These are phyloP conservation scores for Temnothorax unifasciatus DNA, from an alignment of 2,888 invertebrate species.

Conservation along the genomic window DNA sequence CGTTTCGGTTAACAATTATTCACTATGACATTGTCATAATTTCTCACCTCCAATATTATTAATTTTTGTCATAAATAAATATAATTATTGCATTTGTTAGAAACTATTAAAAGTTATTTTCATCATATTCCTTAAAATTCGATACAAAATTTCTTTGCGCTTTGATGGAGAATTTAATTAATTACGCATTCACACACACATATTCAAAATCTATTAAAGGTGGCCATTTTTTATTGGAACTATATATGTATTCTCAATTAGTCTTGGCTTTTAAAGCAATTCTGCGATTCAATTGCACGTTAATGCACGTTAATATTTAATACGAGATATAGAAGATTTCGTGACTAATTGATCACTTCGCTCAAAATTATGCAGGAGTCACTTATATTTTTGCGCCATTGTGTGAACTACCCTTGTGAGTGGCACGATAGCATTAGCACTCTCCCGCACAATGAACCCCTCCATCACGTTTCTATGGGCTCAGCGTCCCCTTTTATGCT, in stretches of 20 bases:
- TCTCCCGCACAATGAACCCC: slow-evolving; percentile 52
- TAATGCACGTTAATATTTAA: background rate
- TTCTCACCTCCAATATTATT: background rate
- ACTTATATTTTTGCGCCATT: slow-evolving; percentile 61
- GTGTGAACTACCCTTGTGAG: slow-evolving; percentile 50
- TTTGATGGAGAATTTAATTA: background rate
- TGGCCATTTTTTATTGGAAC: background rate
- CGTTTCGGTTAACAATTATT: slow-evolving; percentile 38
- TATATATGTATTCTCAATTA: background rate
- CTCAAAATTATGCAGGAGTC: slow-evolving; percentile 34
- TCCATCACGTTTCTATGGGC: slow-evolving; percentile 69
- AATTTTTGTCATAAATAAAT: background rate
- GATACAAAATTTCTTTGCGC: background rate
- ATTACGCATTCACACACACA: background rate
- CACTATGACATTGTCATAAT: background rate
- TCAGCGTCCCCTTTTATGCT: slow-evolving; percentile 64
- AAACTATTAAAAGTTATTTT: background rate
- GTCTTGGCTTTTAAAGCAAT: background rate
- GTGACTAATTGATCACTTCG: background rate
- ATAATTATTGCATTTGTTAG: background rate
- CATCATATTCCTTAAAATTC: background rate
- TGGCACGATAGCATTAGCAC: slow-evolving; percentile 60
- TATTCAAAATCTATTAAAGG: background rate
- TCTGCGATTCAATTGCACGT: background rate
- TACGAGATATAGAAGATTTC: background rate